Evolutionary conservation across 2,888 invertebrate species (phyloP).

Genomic region (Tetheella fluctuosa): DNA sequence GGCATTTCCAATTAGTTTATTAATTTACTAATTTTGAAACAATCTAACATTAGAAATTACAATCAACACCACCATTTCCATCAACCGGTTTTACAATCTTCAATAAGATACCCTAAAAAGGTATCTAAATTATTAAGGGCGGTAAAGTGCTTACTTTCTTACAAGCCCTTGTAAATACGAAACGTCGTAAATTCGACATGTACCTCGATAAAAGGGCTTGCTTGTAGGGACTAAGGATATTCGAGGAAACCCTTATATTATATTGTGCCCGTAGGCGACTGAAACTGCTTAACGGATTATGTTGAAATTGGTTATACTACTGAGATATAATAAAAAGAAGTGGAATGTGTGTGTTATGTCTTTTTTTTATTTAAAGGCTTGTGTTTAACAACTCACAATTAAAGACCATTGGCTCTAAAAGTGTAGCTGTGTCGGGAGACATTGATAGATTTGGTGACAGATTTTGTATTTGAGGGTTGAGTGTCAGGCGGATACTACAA

Average conservation of each 20-base stretch:
- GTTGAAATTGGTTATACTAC: background rate
- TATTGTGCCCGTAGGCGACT: background rate
- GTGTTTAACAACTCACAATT: too few relatives aligned
- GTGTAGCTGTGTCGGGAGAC: too few relatives aligned
- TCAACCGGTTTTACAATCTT: constrained; percentile 8
- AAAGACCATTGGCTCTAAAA: too few relatives aligned
- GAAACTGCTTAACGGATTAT: background rate
- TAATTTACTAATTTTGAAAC: too few relatives aligned
- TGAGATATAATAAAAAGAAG: background rate
- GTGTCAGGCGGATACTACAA: too few relatives aligned
- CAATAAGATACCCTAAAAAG: constrained; percentile 15
- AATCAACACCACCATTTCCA: too few relatives aligned
- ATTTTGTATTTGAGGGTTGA: too few relatives aligned
- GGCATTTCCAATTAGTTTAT: too few relatives aligned
- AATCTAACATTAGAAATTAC: too few relatives aligned
- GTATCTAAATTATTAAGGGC: constrained; percentile 1
- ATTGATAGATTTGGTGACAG: too few relatives aligned
- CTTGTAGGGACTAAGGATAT: background rate
- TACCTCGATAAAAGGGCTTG: constrained; percentile 1
- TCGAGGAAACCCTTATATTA: background rate
- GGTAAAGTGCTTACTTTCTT: constrained; percentile 6
- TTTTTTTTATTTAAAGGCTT: too few relatives aligned
- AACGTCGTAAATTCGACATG: constrained; percentile 6
- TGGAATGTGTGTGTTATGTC: background rate
- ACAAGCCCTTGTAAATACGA: background rate